Percentiles rank a stretch among this genome's conserved stretches.
Evolutionary conservation across 2,888 invertebrate genomes (phyloP).

Genomic region (Phania funesta): DNA sequence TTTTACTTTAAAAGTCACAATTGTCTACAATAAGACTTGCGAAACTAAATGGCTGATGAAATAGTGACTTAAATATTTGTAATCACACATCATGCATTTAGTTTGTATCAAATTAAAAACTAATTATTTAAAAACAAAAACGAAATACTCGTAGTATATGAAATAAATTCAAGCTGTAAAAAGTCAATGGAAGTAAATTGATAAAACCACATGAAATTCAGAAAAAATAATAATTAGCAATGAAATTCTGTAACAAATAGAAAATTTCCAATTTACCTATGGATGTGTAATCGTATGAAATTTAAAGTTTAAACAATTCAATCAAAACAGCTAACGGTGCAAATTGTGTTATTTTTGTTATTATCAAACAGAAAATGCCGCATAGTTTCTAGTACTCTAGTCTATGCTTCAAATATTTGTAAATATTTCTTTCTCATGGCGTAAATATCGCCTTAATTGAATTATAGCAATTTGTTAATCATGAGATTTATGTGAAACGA

Average conservation of each 20-base stretch:
- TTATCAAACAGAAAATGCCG: too few species aligned
- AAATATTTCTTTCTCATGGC: slow-evolving; percentile 5
- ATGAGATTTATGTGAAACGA: slow-evolving; percentile 48
- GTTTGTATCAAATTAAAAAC: slow-evolving; percentile 26
- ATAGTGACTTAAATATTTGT: slow-evolving; percentile 43
- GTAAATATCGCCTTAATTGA: slow-evolving; percentile 57
- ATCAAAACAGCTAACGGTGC: too few species aligned
- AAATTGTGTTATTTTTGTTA: too few species aligned
- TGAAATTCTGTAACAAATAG: slow-evolving; percentile 4
- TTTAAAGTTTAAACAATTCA: too few species aligned
- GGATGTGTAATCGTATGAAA: too few species aligned
- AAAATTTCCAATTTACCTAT: too few species aligned
- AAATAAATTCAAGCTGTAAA: neutral
- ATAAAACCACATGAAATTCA: slow-evolving; percentile 14
- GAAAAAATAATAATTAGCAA: slow-evolving; percentile 15
- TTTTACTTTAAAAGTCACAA: neutral
- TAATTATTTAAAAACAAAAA: slow-evolving; percentile 39
- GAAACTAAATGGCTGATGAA: slow-evolving; percentile 55
- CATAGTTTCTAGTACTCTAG: neutral
- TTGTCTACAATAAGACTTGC: too few species aligned
- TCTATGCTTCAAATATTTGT: neutral
- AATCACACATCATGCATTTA: slow-evolving; percentile 33
- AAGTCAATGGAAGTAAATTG: neutral
- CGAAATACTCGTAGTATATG: neutral
- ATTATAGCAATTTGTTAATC: slow-evolving; percentile 63